Conservation (phyloP, 2,797 vertebrate species). For the Mionectes olivaceus region DNA sequence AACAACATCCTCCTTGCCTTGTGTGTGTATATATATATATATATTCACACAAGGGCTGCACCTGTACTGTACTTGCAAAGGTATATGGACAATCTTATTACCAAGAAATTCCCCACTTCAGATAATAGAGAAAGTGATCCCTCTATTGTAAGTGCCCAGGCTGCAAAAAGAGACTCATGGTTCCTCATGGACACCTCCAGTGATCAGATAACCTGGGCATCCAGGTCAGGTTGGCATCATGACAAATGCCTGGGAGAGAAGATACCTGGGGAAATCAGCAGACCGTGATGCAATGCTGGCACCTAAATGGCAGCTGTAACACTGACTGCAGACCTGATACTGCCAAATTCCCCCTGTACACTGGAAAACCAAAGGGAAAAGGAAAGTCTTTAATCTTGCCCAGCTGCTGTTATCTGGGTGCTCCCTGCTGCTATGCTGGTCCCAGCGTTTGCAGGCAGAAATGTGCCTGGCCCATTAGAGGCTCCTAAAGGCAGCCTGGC, state of each 20-base stretch:
- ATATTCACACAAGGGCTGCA: background rate
- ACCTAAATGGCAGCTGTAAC: background rate
- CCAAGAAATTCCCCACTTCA: background rate
- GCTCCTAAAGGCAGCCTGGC: background rate
- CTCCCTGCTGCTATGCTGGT: background rate
- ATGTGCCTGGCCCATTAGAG: rapidly evolving
- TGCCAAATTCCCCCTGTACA: background rate
- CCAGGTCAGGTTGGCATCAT: background rate
- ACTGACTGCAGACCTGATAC: background rate
- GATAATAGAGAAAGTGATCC: background rate
- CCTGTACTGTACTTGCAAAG: background rate
- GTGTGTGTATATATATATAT: too few relatives aligned
- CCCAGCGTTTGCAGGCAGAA: background rate
- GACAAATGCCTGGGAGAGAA: rapidly evolving
- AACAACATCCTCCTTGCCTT: background rate
- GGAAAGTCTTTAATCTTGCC: background rate
- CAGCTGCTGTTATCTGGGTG: background rate
- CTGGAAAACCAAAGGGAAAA: background rate
- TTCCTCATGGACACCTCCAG: background rate
- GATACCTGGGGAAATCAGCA: background rate
- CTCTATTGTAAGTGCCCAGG: background rate
- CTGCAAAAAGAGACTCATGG: background rate
- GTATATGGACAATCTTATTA: background rate
- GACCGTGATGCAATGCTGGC: background rate
- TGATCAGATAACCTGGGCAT: background rate